phyloP scores from a whole-genome alignment of 2,113 vertebrate species.

The Edolisoma coerulescens region DNA sequence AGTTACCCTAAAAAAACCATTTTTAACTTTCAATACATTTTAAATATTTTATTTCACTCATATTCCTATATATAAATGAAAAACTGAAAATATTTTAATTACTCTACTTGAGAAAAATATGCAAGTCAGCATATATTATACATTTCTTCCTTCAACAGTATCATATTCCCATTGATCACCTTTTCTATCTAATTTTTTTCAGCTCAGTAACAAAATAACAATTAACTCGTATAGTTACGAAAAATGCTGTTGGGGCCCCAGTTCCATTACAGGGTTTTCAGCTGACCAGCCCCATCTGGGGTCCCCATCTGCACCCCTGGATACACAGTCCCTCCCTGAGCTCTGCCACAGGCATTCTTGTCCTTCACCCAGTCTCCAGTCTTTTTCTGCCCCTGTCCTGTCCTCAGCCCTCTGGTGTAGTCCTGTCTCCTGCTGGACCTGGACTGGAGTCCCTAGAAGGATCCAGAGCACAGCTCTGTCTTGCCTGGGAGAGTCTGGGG shows the following conservation, averaged over 20 bases:
- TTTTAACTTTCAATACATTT: not conserved
- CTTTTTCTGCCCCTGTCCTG: not conserved
- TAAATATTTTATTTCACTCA: not conserved
- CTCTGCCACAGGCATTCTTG: not conserved
- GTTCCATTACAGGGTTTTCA: not conserved
- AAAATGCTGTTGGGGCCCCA: not conserved
- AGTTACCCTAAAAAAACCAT: not conserved
- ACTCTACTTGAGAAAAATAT: not conserved
- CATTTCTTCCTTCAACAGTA: not conserved
- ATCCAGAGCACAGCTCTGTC: rapidly evolving
- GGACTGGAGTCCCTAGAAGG: not conserved
- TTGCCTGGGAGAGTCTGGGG: not conserved
- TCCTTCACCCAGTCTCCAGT: not conserved
- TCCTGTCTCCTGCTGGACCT: not conserved
- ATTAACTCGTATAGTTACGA: not conserved
- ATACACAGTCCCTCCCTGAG: not conserved
- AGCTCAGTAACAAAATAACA: not conserved
- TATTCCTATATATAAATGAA: not conserved
- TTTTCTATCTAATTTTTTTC: not conserved
- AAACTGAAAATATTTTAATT: not conserved
- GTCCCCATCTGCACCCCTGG: not conserved
- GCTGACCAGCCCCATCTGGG: not conserved
- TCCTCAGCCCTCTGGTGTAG: not conserved
- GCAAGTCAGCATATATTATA: not conserved
- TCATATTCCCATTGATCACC: not conserved